These are phyloP conservation scores for Dryobota labecula DNA, from an alignment of 2,888 invertebrate genomes.

Conservation along the genomic window DNA sequence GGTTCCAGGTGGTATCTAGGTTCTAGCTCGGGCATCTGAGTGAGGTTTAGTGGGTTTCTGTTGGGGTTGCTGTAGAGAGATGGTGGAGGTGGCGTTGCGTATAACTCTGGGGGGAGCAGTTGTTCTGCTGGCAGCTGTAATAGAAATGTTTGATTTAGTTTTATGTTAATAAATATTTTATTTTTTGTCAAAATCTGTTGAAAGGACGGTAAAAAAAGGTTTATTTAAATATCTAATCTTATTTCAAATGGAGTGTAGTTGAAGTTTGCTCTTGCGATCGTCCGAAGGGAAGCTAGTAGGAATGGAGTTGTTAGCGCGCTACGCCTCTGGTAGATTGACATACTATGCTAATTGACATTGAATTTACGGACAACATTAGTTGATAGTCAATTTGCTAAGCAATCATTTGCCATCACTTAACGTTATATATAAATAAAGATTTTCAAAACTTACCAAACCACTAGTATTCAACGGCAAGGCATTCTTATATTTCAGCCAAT, in stretches of 20 bases:
- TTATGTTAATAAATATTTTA: too few species aligned
- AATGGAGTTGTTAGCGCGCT: too few species aligned
- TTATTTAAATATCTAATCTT: too few species aligned
- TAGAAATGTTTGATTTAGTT: not conserved
- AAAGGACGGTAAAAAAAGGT: too few species aligned
- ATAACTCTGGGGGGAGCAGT: conserved; percentile 85
- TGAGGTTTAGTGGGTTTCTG: conserved; percentile 81
- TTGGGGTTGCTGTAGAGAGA: conserved; percentile 81
- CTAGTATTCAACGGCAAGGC: conserved; percentile 86
- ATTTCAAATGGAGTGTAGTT: too few species aligned
- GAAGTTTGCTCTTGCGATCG: too few species aligned
- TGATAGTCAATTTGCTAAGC: not conserved
- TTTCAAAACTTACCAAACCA: conserved; percentile 81
- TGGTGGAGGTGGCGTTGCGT: conserved; percentile 80
- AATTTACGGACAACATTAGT: not conserved
- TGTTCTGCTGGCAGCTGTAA: conserved; percentile 85
- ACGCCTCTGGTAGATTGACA: too few species aligned
- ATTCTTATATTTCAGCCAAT: conserved; percentile 90
- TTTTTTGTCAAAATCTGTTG: too few species aligned
- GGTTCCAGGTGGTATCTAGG: conserved; percentile 73
- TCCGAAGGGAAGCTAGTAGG: too few species aligned
- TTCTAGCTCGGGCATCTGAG: conserved; percentile 84
- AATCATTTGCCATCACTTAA: not conserved
- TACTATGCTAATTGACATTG: too few species aligned
- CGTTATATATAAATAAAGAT: not conserved